These are phyloP conservation scores for Cacatua alba DNA, from an alignment of 2,113 vertebrate genomes.

Conservation along the genomic window DNA sequence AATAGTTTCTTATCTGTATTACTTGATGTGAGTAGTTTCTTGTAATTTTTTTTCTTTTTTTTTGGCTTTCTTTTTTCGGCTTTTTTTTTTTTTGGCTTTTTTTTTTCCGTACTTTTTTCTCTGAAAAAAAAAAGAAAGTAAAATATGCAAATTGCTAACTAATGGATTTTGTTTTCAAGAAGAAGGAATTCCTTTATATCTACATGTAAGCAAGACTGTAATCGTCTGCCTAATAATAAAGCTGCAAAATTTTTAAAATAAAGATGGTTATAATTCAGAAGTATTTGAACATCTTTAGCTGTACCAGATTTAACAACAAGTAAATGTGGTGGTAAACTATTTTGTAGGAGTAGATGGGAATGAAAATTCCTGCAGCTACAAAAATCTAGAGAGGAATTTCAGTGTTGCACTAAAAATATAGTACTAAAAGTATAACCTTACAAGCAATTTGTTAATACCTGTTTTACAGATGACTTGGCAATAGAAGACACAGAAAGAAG, in stretches of 20 bases:
- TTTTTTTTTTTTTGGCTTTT: neutral
- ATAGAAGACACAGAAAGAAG: neutral
- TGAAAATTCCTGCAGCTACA: neutral
- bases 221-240: neutral
- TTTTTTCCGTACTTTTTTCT: neutral
- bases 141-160: neutral
- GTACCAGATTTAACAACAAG: neutral
- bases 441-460: constrained; percentile 5
- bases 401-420: neutral
- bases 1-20: neutral
- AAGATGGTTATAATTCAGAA: neutral
- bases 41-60: neutral
- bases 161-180: neutral
- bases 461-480: neutral
- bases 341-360: neutral
- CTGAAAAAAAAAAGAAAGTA: neutral
- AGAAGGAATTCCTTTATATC: neutral
- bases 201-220: neutral
- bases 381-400: neutral
- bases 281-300: neutral
- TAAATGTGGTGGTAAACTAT: neutral
- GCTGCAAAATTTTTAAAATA: neutral
- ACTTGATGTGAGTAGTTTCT: neutral
- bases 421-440: neutral
- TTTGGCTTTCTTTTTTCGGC: neutral